These are phyloP conservation scores for Ormia ochracea DNA, from an alignment of 2,888 invertebrate genomes.

Conservation along the genomic window DNA sequence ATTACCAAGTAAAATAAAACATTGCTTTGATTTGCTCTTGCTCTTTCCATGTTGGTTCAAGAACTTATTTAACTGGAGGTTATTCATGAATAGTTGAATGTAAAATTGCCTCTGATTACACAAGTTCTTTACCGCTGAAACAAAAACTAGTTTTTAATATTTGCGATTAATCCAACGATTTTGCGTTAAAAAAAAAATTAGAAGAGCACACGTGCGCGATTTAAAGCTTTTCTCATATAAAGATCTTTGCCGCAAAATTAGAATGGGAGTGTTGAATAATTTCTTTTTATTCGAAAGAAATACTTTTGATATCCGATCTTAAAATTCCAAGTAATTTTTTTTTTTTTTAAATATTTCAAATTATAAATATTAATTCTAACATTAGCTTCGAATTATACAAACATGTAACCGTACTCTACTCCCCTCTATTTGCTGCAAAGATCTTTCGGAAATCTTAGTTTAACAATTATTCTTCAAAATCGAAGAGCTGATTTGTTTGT, in stretches of 20 bases:
- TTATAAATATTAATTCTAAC: no score
- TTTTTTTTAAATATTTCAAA: neutral
- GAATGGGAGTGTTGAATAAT: neutral
- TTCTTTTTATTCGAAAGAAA: no score
- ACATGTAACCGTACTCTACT: neutral
- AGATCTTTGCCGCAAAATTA: conserved; percentile 27
- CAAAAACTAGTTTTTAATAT: conserved; percentile 29
- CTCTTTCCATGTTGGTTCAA: conserved; percentile 23
- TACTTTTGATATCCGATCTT: no score
- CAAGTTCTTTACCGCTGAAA: conserved; percentile 14
- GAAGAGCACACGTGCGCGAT: conserved; percentile 30
- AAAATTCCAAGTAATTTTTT: neutral
- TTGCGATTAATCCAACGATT: neutral
- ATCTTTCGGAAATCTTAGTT: conserved; percentile 13
- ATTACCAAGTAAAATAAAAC: no score
- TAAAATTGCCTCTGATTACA: conserved; percentile 7
- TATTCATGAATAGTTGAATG: neutral
- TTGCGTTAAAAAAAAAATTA: conserved; percentile 21
- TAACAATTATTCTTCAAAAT: conserved; percentile 14
- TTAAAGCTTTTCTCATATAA: conserved; percentile 16
- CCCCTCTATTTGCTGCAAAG: neutral
- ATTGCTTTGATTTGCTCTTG: conserved; percentile 41
- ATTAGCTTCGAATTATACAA: no score
- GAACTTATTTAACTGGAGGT: conserved; percentile 21
- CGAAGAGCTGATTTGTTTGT: neutral